These are phyloP conservation scores for Rhea pennata DNA, from an alignment of 2,113 vertebrate species.

Conservation along the genomic window DNA sequence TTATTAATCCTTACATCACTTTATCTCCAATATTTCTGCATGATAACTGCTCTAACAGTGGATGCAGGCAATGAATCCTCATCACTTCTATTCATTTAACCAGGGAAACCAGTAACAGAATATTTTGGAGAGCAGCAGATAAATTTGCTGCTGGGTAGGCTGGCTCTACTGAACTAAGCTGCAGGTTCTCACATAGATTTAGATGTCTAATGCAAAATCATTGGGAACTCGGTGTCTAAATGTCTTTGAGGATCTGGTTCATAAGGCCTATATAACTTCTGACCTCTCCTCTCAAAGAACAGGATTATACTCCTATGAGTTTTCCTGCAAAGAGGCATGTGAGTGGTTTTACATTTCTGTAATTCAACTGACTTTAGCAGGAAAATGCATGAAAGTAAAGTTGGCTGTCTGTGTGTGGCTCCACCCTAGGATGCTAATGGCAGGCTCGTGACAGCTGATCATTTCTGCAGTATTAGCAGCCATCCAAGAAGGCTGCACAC, in stretches of 20 bases:
- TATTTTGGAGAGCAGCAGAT: not conserved
- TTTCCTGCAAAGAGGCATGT: not conserved
- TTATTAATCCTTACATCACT: constrained; percentile 42
- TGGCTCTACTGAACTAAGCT: not conserved
- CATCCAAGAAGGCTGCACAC: not conserved
- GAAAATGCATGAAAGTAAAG: not conserved
- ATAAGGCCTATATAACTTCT: not conserved
- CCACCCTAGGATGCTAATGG: not conserved
- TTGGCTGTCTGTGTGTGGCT: not conserved
- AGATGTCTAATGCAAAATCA: not conserved
- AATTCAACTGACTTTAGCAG: not conserved
- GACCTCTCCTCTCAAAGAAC: not conserved
- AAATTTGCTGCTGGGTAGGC: not conserved
- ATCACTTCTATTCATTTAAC: constrained; percentile 46
- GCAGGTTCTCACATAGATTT: not conserved
- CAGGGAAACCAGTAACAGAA: constrained; percentile 32
- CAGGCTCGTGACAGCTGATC: not conserved
- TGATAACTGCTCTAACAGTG: constrained; percentile 27
- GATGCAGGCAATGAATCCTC: constrained; percentile 25
- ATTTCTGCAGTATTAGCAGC: not conserved
- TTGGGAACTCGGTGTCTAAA: not conserved
- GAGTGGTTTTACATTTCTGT: not conserved
- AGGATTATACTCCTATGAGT: not conserved
- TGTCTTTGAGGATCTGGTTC: not conserved
- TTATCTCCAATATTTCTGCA: constrained; percentile 40